These are phyloP conservation scores for Lepus townsendii DNA, from an alignment of 2,797 vertebrate genomes.

Conservation along the genomic window DNA sequence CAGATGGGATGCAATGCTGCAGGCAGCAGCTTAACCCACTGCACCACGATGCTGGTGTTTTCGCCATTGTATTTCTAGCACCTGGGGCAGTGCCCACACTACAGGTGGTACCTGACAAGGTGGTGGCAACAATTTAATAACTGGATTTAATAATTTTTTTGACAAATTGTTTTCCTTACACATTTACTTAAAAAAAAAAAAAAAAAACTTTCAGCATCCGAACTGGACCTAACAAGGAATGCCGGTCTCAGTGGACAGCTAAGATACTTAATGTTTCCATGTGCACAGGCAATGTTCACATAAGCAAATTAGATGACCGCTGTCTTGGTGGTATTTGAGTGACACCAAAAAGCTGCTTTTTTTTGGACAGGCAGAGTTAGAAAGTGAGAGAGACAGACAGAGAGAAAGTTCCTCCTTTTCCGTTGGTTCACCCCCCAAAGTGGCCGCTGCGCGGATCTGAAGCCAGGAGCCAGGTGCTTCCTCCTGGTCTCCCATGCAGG, in stretches of 20 bases:
- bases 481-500: too few relatives aligned
- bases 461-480: too few relatives aligned
- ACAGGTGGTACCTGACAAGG: not conserved
- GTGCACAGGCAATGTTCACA: not conserved
- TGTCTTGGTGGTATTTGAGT: slow-evolving; percentile 15
- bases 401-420: too few relatives aligned
- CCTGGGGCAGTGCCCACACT: not conserved
- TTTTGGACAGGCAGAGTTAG: too few relatives aligned
- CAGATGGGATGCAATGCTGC: too few relatives aligned
- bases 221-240: not conserved
- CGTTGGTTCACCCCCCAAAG: too few relatives aligned
- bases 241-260: not conserved
- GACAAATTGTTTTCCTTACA: slow-evolving; percentile 7
- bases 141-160: not conserved
- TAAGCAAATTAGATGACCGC: not conserved
- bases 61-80: too few relatives aligned
- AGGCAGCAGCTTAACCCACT: too few relatives aligned
- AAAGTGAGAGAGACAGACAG: too few relatives aligned
- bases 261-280: not conserved
- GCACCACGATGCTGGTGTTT: too few relatives aligned
- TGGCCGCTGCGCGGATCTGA: too few relatives aligned
- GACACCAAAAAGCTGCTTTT: not conserved
- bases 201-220: slow-evolving; percentile 9
- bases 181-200: slow-evolving; percentile 12
- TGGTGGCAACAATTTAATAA: not conserved